Evolutionary conservation across 2,888 invertebrate genomes (phyloP).

Genomic region (Tetragonisca angustula): DNA sequence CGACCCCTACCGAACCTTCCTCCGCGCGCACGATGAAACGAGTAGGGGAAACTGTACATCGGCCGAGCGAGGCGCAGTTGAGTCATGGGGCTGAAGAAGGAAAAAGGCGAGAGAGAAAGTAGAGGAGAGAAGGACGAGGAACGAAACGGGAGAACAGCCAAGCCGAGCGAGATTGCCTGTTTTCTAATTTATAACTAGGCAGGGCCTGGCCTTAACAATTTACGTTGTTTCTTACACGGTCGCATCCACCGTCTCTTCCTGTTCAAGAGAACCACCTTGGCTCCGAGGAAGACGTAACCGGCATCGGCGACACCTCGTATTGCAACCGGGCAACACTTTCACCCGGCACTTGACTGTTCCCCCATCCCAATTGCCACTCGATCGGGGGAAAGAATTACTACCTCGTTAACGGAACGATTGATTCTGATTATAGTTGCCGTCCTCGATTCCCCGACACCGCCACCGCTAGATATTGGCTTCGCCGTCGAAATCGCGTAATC

Average conservation of each 20-base stretch:
- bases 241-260: conserved; percentile 53
- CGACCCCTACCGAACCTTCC: conserved; percentile 55
- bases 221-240: conserved; percentile 77
- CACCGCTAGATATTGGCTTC: conserved; percentile 46
- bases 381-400: conserved; percentile 59
- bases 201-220: conserved; percentile 82
- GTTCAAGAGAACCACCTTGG: conserved; percentile 23
- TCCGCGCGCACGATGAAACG: conserved; percentile 52
- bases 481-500: conserved; percentile 39
- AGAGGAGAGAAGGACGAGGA: conserved; percentile 7
- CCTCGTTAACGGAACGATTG: conserved; percentile 66
- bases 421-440: conserved; percentile 63
- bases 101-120: not conserved
- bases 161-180: conserved; percentile 80
- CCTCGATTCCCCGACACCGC: conserved; percentile 48
- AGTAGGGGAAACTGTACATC: conserved; percentile 20
- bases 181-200: conserved; percentile 83
- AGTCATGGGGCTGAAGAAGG: not conserved
- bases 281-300: conserved; percentile 68
- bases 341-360: conserved; percentile 6
- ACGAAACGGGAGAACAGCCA: conserved; percentile 51
- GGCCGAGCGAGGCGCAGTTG: not conserved
- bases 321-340: conserved; percentile 62
- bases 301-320: conserved; percentile 76
- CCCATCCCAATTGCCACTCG: conserved; percentile 12